These are phyloP conservation scores for Nycteola revayana DNA, from an alignment of 2,888 invertebrate species.

Conservation along the genomic window DNA sequence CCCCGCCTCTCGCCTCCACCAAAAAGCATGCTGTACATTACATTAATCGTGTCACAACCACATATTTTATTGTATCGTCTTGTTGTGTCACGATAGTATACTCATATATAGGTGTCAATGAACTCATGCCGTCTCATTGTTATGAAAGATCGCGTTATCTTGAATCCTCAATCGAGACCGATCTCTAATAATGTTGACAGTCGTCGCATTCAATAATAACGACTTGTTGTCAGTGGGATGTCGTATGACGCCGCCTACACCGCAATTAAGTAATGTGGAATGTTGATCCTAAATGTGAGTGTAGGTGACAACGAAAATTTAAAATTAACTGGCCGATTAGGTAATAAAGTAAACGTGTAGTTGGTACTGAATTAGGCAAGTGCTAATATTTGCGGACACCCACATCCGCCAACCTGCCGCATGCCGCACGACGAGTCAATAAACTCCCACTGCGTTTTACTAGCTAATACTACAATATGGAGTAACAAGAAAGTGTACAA, in stretches of 20 bases:
- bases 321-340: slow-evolving; percentile 51
- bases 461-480: slow-evolving; percentile 33
- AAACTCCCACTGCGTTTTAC: slow-evolving; percentile 57
- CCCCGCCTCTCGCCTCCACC: slow-evolving; percentile 31
- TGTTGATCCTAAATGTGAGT: slow-evolving; percentile 42
- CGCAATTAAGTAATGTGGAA: slow-evolving; percentile 45
- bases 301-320: slow-evolving; percentile 51
- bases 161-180: slow-evolving; percentile 41
- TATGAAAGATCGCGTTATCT: slow-evolving; percentile 42
- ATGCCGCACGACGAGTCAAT: slow-evolving; percentile 54
- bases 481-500: slow-evolving; percentile 38
- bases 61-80: slow-evolving; percentile 34
- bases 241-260: slow-evolving; percentile 47
- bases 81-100: too few relatives aligned
- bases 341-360: slow-evolving; percentile 65
- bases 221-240: slow-evolving; percentile 48
- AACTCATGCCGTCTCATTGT: slow-evolving; percentile 48
- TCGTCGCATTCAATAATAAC: slow-evolving; percentile 41
- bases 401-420: slow-evolving; percentile 72
- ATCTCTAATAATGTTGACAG: slow-evolving; percentile 45
- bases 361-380: slow-evolving; percentile 63
- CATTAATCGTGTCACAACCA: slow-evolving; percentile 45
- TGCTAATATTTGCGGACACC: slow-evolving; percentile 78
- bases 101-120: slow-evolving; percentile 48
- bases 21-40: slow-evolving; percentile 49